phyloP scores from a whole-genome alignment of 2,888 invertebrate species.

The Drosophila mulleri region DNA sequence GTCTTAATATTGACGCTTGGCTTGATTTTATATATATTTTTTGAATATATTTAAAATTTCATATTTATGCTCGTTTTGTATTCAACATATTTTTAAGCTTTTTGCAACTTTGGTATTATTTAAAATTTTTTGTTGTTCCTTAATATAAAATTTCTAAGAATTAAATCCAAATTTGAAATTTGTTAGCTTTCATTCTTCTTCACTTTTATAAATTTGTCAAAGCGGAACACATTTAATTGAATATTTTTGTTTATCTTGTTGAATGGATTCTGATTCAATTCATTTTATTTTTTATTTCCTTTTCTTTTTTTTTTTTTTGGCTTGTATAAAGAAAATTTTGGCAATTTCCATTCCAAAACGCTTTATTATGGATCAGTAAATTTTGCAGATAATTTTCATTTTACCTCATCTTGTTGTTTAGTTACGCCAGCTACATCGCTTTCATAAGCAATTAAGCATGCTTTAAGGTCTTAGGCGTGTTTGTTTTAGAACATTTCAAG shows the following conservation, averaged over 20 bases:
- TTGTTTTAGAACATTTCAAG: conserved; percentile 29
- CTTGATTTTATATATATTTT: too few species aligned
- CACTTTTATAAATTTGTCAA: neutral
- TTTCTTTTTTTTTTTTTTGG: too few species aligned
- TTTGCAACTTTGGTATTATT: too few species aligned
- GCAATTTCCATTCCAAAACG: neutral
- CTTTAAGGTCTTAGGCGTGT: conserved; percentile 21
- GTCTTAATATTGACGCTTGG: too few species aligned
- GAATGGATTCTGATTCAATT: neutral
- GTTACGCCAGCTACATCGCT: neutral
- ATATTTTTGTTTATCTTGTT: neutral
- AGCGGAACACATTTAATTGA: neutral
- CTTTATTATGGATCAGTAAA: neutral
- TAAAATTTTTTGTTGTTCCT: too few species aligned
- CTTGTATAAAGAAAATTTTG: neutral
- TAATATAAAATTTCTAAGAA: too few species aligned
- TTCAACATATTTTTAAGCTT: too few species aligned
- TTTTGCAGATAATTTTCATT: neutral
- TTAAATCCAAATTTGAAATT: neutral
- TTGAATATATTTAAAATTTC: too few species aligned
- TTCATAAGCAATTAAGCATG: conserved; percentile 6
- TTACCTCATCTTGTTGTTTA: neutral
- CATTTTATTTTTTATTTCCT: neutral
- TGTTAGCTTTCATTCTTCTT: neutral
- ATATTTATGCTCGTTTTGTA: too few species aligned